phyloP scores from a whole-genome alignment of 2,797 vertebrate genomes.

The Microcaecilia unicolor region DNA sequence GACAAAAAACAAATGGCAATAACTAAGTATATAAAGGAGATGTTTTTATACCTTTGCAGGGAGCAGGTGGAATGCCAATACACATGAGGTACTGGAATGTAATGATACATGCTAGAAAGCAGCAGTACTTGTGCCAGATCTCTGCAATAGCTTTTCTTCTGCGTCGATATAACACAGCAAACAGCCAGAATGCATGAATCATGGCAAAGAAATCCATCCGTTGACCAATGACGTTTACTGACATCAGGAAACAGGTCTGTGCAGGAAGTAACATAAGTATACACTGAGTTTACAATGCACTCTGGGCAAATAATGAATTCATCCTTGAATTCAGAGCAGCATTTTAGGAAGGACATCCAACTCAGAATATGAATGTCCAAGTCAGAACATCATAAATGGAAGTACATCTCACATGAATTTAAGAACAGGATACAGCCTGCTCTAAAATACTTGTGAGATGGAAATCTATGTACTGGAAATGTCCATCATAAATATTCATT shows the following conservation, averaged over 20 bases:
- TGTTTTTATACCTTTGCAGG: constrained; percentile 76
- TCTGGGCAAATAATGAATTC: no score
- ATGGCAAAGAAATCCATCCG: constrained; percentile 97
- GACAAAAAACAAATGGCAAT: not conserved
- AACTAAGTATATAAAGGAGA: not conserved
- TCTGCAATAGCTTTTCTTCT: constrained; percentile 95
- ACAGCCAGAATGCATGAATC: constrained; percentile 85
- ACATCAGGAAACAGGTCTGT: constrained; percentile 90
- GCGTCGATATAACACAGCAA: constrained; percentile 79
- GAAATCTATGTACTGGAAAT: no score
- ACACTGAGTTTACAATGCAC: no score
- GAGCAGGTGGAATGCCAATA: constrained; percentile 88
- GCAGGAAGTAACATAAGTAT: no score
- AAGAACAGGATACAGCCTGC: no score
- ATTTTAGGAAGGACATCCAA: no score
- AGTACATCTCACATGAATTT: no score
- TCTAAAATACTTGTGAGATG: no score
- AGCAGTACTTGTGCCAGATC: constrained; percentile 96
- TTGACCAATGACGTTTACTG: constrained; percentile 90
- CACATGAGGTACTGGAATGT: constrained; percentile 91
- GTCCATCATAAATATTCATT: no score
- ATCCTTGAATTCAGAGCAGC: no score
- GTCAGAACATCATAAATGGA: no score
- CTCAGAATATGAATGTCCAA: no score
- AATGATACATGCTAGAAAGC: constrained; percentile 86